phyloP scores from a whole-genome alignment of 2,113 vertebrate genomes.

The Monarcha castaneiventris region DNA sequence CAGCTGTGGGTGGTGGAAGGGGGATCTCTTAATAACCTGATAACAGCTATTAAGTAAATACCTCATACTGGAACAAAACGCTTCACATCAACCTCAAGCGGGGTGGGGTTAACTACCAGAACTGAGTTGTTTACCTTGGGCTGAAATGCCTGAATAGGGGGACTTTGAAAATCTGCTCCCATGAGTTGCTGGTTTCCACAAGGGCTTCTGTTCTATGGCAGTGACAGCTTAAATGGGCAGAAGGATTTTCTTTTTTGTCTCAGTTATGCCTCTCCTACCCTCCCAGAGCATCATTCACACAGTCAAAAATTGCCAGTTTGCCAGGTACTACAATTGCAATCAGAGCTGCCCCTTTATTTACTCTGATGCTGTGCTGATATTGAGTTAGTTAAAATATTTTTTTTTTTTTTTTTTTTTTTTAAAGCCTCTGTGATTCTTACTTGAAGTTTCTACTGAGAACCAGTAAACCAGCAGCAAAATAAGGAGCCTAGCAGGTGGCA shows the following conservation, averaged over 20 bases:
- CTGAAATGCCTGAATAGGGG: not conserved
- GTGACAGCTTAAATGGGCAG: conserved; percentile 27
- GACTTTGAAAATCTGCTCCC: conserved; percentile 14
- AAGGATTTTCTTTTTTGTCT: conserved; percentile 26
- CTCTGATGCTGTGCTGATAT: not conserved
- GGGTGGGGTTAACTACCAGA: conserved; percentile 36
- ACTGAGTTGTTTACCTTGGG: conserved; percentile 39
- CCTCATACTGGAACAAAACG: not conserved
- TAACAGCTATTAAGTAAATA: conserved; percentile 49
- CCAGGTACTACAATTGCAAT: not conserved
- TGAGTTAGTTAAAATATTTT: not conserved
- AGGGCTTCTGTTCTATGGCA: not conserved
- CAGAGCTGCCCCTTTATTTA: not conserved
- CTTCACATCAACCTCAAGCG: conserved; percentile 15
- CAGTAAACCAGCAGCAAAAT: not conserved
- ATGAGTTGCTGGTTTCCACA: not conserved
- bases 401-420: no score
- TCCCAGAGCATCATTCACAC: conserved; percentile 8
- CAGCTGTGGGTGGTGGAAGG: not conserved
- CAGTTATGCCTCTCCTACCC: not conserved
- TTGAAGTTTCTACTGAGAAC: not conserved
- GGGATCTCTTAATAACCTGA: conserved; percentile 21
- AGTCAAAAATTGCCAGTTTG: not conserved
- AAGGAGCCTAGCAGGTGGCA: not conserved
- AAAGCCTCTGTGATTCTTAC: not conserved